Base-by-base conservation (phyloP, 2,113 vertebrate genomes). In the Lasiurus cinereus region DNA sequence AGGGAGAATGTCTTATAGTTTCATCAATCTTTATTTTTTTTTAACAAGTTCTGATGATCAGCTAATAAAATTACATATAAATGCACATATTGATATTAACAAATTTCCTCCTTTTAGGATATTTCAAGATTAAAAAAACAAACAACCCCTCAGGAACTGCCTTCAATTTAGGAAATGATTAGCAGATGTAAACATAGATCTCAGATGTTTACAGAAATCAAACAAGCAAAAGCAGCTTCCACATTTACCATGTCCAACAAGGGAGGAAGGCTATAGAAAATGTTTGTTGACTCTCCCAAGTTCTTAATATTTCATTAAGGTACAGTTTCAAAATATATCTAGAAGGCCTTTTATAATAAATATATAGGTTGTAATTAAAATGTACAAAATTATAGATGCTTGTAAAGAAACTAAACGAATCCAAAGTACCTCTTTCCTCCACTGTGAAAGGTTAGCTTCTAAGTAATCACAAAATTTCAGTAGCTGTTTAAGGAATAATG, bases 121-220 rank as follows among this genome's bases (percentile, higher is more conserved):
- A 90, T 43, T 73, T 93, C 66, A 79, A 83, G 52, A 54, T 80
- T 79, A 88, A 94, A 31, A 64, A 62, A 39, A 48, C 59, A 39
- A 54, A 67, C 72, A 52, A 29, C 8, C 56, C 56, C 56, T 24
- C 21, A 93, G 56, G 27, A 91, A 91, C n/a, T 91, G 52, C 39
- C 50, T 79, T 94, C 39, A 91, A 39, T 8, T 95, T 70, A 66
- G 43, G 29, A 91, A 85, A 89, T 62, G 29, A 69, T 13, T 56
- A 90, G 79, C 80, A 95, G 27, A 88, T 76, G 29, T n/a, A 88
- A 91, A 92, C 50, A 88, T 4, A 88, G 90, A 95, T 83, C 74
- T 98, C 98, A 98, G 98, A 98, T 98, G 98, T 98, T 98, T 98
- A 98, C 97, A 98, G 98, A 98, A 98, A 76, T 80, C 64, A 88